Evolutionary conservation across 2,888 invertebrate species (phyloP).

Genomic region (Melipona beecheii): DNA sequence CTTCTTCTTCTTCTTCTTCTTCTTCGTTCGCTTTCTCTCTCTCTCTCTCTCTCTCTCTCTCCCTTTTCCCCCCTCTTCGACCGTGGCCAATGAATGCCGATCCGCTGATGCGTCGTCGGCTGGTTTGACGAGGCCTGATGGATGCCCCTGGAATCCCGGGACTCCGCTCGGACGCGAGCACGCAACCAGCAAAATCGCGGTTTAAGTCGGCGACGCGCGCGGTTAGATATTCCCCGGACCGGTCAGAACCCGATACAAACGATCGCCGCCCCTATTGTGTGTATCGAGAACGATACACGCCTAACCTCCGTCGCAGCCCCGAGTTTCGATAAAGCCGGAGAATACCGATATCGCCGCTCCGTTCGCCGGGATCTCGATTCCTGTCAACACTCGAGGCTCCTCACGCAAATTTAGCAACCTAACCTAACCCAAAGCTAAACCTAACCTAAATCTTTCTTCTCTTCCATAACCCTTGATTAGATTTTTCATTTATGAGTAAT

Average conservation of each 20-base stretch:
- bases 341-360: slow-evolving; percentile 64
- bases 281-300: slow-evolving; percentile 63
- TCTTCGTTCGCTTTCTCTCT: slow-evolving; percentile 8
- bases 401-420: too few species aligned
- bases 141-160: slow-evolving; percentile 82
- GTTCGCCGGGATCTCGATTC: slow-evolving; percentile 67
- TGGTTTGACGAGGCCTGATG: slow-evolving; percentile 84
- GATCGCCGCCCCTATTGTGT: slow-evolving; percentile 77
- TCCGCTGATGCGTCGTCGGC: slow-evolving; percentile 82
- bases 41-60: slow-evolving; percentile 43
- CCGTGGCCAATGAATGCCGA: slow-evolving; percentile 81
- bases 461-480: too few species aligned
- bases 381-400: slow-evolving; percentile 65
- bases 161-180: slow-evolving; percentile 75
- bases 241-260: slow-evolving; percentile 73
- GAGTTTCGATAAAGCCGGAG: slow-evolving; percentile 64
- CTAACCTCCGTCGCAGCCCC: slow-evolving; percentile 21
- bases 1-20: slow-evolving; percentile 10
- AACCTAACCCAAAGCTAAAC: too few species aligned
- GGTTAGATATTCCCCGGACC: slow-evolving; percentile 70
- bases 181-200: slow-evolving; percentile 82
- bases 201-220: slow-evolving; percentile 80
- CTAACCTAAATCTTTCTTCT: too few species aligned
- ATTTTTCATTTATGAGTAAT: too few species aligned
- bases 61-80: slow-evolving; percentile 54